Base-by-base conservation (phyloP, 2,797 vertebrate genomes). In the Sternarchorhynchus goeldii region DNA sequence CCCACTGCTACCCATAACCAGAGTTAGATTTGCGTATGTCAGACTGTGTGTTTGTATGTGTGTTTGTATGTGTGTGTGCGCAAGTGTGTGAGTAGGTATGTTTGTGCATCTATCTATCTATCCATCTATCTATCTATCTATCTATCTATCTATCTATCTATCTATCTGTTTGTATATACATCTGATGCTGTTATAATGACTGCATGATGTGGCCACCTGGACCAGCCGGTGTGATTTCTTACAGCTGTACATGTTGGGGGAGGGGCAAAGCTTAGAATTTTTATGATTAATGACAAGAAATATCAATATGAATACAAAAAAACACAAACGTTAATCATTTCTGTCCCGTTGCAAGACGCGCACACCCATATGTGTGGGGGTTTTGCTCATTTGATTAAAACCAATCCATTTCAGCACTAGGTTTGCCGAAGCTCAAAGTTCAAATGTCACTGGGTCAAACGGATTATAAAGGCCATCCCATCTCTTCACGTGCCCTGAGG, bases 401-500 rank as follows among this genome's bases (percentile, higher is more conserved):
- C 70, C 76, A 75, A 60, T 78, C 50, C 16, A 79, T 60, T 58
- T 21, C 65, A 79, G 81, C 78, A 34, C 65, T 60, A 68, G 66
- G 32, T 25, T 32, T 62, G 36, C 32, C 50, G 31, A 79, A 73
- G 64, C 65, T 69, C 25, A 59, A 82, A 84, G 80, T 63, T 79
- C 65, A 76, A 55, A 79, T 82, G 76, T 85, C 78, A 73, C 59
- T 25, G 45, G 81, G 80, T 78, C 82, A 84, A 81, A 81, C 29
- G 6, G 68, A 59, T 81, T 82, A 71, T 76, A 86, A 82, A 86
- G 84, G 84, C 84, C 80, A 81, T 57, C 72, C 67, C 64, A 76
- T 78, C 70, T 79, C 78, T 76, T 68, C 70, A 69, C 2, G n/a
- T 17, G 16, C 82, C 80, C 78, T 72, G 71, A 73, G 76, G 82